These are phyloP conservation scores for Bellardia pandia DNA, from an alignment of 2,888 invertebrate genomes.

Conservation along the genomic window DNA sequence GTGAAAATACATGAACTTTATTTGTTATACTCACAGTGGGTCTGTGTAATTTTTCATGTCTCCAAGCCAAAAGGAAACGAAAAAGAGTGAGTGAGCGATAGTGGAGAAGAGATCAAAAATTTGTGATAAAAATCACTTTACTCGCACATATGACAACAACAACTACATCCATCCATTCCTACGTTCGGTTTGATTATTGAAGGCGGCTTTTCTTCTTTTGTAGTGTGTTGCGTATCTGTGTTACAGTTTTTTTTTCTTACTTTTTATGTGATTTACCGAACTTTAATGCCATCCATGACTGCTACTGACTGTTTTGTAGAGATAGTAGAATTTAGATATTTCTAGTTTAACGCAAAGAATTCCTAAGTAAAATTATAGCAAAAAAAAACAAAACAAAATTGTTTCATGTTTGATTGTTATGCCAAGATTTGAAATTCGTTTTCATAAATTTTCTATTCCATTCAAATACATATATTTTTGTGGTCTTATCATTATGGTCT, in stretches of 20 bases:
- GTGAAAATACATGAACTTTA: conserved; percentile 4
- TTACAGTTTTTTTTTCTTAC: conserved; percentile 39
- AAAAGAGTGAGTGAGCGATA: neutral
- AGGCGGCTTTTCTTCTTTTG: conserved; percentile 64
- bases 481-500: conserved; percentile 48
- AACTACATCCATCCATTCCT: neutral
- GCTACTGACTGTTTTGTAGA: conserved; percentile 13
- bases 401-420: conserved; percentile 40
- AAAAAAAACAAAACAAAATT: conserved; percentile 5
- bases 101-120: conserved; percentile 54
- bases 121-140: conserved; percentile 68
- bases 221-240: conserved; percentile 25
- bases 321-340: conserved; percentile 16
- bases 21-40: neutral
- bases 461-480: conserved; percentile 33
- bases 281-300: conserved; percentile 8
- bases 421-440: conserved; percentile 26
- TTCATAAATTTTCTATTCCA: conserved; percentile 43
- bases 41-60: conserved; percentile 54
- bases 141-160: conserved; percentile 60
- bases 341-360: conserved; percentile 4
- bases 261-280: conserved; percentile 53
- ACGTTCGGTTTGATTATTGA: conserved; percentile 48
- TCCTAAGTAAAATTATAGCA: conserved; percentile 4
- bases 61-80: conserved; percentile 14